Base-by-base conservation (phyloP, 2,888 invertebrate species). In the Spisula subtruncata region DNA sequence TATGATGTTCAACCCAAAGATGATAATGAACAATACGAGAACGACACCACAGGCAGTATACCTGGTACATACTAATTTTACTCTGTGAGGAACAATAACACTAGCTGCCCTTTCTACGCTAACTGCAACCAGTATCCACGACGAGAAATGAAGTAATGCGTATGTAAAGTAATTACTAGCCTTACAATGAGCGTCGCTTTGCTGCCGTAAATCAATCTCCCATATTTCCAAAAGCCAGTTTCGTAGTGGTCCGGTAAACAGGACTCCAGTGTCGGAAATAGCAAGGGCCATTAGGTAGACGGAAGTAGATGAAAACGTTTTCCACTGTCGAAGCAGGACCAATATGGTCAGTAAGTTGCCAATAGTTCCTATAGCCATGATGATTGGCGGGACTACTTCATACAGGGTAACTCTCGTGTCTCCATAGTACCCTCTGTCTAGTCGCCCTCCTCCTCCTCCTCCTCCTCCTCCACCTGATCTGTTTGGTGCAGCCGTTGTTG, bases 81-180 rank as follows among this genome's bases (percentile, higher is more conserved):
- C 95, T 29, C 91, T 91, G 87, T 95, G 93, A 0, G 95, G 96
- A 29, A 92, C 85, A 87, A 93, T 93, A 14, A 95, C 95, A 54
- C 94, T 94, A 0, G 95, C 41, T 2, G 94, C 92, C 25, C 95
- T 87, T 84, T 96, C 96, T 20, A 93, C 82, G 8, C 95, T 95
- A 54, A 96, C 94, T 35, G 95, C 94, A 56, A 95, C 95, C 16
- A 96, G 93, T 4, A 95, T 88, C 95, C 96, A 95, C 0, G 94
- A 94, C 14, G 95, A 95, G 20, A 93, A 89, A 79, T 96, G 94
- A 5, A 94, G 83, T 18, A 93, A 91, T 41, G 91, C 86, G 88
- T 95, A 95, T n/a, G 94, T 94, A 35, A 95, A 60, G 86, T 93
- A 94, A 0, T 91, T 41, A 89, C 94, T 93, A 0, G 94, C 81